Percentiles rank a stretch among this genome's conserved stretches.
Evolutionary conservation across 2,888 invertebrate species (phyloP).

Genomic region (Autographa pulchrina): DNA sequence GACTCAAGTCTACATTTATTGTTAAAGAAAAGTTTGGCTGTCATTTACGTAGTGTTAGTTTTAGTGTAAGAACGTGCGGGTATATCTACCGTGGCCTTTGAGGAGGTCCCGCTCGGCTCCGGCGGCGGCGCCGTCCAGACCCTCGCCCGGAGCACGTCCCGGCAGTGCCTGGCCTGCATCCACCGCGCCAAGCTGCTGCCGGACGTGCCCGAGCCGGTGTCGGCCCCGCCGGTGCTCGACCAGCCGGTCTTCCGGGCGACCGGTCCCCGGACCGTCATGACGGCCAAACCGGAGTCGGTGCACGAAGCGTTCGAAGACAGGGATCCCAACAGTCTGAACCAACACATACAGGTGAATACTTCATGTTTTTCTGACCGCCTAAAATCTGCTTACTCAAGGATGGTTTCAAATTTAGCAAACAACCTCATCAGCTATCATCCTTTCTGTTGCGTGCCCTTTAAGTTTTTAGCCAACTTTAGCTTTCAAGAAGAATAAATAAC

Average conservation of each 20-base stretch:
- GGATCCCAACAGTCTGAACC: constrained; percentile 92
- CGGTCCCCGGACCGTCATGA: constrained; percentile 60
- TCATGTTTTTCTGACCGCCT: not conserved
- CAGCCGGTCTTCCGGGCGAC: constrained; percentile 30
- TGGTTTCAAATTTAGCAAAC: too few relatives aligned
- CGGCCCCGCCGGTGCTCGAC: constrained; percentile 63
- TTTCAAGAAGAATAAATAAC: too few relatives aligned
- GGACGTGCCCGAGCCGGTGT: constrained; percentile 70
- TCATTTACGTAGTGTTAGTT: not conserved
- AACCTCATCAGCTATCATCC: too few relatives aligned
- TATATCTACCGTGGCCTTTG: constrained; percentile 76
- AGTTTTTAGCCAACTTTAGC: too few relatives aligned
- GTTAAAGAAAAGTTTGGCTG: not conserved
- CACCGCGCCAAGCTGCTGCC: constrained; percentile 74
- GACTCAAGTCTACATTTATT: not conserved
- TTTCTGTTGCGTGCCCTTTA: too few relatives aligned
- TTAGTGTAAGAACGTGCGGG: constrained; percentile 39
- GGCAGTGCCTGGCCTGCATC: constrained; percentile 77
- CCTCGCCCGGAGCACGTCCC: constrained; percentile 66
- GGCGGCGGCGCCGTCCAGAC: constrained; percentile 73
- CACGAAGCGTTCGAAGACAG: constrained; percentile 90
- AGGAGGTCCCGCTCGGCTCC: constrained; percentile 74
- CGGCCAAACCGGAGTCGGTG: constrained; percentile 80
- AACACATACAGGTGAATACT: constrained; percentile 91
- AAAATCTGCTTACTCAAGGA: too few relatives aligned